These are phyloP conservation scores for Cyanoderma ruficeps DNA, from an alignment of 2,113 vertebrate genomes.

Conservation along the genomic window DNA sequence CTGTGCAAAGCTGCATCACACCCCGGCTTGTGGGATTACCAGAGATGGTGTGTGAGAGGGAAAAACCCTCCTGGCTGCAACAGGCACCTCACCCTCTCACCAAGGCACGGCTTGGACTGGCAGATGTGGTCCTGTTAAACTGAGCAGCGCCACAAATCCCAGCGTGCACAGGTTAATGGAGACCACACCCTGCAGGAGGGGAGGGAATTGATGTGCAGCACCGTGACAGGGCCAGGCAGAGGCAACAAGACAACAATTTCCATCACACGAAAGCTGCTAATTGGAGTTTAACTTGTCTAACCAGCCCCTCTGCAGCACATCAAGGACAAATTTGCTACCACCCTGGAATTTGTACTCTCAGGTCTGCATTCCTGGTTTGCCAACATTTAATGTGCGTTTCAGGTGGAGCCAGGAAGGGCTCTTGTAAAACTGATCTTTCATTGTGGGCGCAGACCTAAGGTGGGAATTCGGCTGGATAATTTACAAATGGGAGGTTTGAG, in stretches of 20 bases:
- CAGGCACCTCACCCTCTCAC: background rate
- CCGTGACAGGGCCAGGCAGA: background rate
- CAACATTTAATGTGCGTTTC: background rate
- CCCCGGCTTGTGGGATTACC: background rate
- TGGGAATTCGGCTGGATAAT: background rate
- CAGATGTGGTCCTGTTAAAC: background rate
- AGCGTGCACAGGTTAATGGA: background rate
- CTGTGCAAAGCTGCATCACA: background rate
- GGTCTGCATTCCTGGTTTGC: background rate
- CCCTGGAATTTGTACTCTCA: background rate
- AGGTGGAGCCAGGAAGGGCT: background rate
- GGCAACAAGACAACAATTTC: background rate
- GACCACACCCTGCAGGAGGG: background rate
- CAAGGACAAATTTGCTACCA: background rate
- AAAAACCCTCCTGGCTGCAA: background rate
- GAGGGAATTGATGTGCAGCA: background rate
- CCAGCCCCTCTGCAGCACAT: background rate
- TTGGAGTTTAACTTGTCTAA: background rate
- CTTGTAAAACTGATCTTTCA: background rate
- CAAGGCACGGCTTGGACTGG: background rate
- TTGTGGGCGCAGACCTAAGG: background rate
- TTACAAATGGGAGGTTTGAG: background rate
- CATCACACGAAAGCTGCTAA: background rate
- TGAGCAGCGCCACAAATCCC: background rate
- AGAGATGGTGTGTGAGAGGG: accelerated